Evolutionary conservation across 2,888 invertebrate genomes (phyloP), one percentile per base, ranked within the genome.

Genomic region (Ophioninae sp.): DNA sequence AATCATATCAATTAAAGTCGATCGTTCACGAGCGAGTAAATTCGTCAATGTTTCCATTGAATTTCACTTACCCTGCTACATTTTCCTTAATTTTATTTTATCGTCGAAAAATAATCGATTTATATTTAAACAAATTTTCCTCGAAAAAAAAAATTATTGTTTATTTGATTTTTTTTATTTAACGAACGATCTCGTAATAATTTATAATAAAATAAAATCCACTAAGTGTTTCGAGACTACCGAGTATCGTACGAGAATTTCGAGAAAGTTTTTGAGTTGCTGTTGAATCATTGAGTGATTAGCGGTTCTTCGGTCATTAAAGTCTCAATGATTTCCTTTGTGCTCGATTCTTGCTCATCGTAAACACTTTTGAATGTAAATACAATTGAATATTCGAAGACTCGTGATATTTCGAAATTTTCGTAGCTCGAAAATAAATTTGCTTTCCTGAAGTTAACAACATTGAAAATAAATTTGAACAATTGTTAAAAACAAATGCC

Each of bases 241-340:
- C 30, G 50, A 69, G 68, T 23, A 37, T 74, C 30, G 79, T 75
- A 59, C 59, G 59, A 64, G 64, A 44, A 21, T 21, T 17, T 41
- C 64, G 23, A 6, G 23, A 50, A 68, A 8, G 30, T 50, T 68
- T 44, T 37, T 23, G 57, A 70, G 20, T 23, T 20, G 44, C 30
- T 59, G 77, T 78, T 78, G 67, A 72, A 64, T 74, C 84, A 83
- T 84, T 80, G 56, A 82, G 82, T 69, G 79, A 76, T 76, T 72
- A 73, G 10, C 67, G 67, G 23, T 57, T 79, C 20, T 59, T 62
- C 21, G 50, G 10, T 59, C 67, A 56, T 67, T 67, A 23, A 70
- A 5, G 17, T 84, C 83, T 78, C 76, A 76, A 76, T 68, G 64
- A 50, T 61, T 50, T 67, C 62, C 17, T 7, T 59, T n/a, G 50